These are phyloP conservation scores for Coendou prehensilis DNA, from an alignment of 2,797 vertebrate genomes.

Conservation along the genomic window DNA sequence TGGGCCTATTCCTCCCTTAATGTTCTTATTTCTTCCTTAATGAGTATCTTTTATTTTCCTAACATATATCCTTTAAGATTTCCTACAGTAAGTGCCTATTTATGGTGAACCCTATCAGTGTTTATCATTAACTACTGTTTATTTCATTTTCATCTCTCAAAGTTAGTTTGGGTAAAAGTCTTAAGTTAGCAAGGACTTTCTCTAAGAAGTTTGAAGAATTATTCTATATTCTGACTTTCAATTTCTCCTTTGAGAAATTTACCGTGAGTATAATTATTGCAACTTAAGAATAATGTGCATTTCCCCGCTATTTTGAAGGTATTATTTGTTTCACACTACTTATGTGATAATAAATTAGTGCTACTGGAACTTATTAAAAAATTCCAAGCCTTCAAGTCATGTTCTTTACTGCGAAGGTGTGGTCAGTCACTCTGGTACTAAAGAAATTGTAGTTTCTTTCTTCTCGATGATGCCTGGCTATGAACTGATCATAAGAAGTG, in stretches of 20 bases:
- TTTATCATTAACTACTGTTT: neutral
- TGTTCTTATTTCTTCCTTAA: neutral
- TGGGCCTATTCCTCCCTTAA: neutral
- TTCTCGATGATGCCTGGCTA: neutral
- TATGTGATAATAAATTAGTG: neutral
- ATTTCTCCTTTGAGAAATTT: neutral
- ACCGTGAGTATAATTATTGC: neutral
- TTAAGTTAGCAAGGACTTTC: neutral
- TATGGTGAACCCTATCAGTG: neutral
- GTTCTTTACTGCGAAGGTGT: neutral
- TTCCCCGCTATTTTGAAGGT: neutral
- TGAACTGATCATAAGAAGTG: neutral
- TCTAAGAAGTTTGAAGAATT: neutral
- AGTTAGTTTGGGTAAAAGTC: neutral
- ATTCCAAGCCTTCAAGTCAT: neutral
- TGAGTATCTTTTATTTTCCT: neutral
- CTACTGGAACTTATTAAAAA: neutral
- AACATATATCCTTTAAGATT: neutral
- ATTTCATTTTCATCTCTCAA: neutral
- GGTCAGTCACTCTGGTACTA: neutral
- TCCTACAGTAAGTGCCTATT: neutral
- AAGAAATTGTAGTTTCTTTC: neutral
- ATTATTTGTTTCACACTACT: neutral
- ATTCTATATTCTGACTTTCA: neutral
- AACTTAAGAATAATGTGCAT: neutral